These are phyloP conservation scores for Anthrax anthrax DNA, from an alignment of 2,888 invertebrate genomes.

Conservation along the genomic window DNA sequence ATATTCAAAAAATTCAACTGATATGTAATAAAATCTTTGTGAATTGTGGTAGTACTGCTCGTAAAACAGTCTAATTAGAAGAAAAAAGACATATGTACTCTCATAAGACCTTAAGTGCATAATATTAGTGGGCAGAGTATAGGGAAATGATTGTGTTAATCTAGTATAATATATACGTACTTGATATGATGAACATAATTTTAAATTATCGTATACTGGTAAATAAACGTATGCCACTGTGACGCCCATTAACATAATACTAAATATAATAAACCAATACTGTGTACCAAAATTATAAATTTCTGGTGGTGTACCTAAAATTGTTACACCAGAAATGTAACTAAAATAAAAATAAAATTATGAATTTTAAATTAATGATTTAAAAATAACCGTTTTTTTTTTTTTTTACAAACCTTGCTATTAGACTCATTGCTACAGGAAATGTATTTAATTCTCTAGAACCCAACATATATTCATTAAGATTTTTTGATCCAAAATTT, in stretches of 20 bases:
- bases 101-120: no score
- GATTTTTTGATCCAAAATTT: slow-evolving; percentile 37
- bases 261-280: slow-evolving; percentile 61
- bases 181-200: slow-evolving; percentile 73
- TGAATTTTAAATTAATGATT: background rate
- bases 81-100: no score
- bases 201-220: slow-evolving; percentile 63
- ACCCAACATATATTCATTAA: slow-evolving; percentile 64
- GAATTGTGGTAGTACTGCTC: no score
- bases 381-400: background rate
- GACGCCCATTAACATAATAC: slow-evolving; percentile 52
- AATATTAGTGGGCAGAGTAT: no score
- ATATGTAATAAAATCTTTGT: no score
- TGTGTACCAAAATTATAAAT: slow-evolving; percentile 76
- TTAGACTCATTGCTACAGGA: slow-evolving; percentile 73
- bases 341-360: slow-evolving; percentile 32
- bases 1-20: no score
- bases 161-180: no score
- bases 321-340: slow-evolving; percentile 77
- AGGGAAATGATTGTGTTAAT: no score
- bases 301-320: slow-evolving; percentile 75
- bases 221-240: slow-evolving; percentile 56
- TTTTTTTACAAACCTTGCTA: slow-evolving; percentile 51
- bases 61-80: no score
- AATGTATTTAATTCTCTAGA: slow-evolving; percentile 59